Percentiles rank a stretch among this genome's conserved stretches.
These are phyloP conservation scores for Pygocentrus nattereri DNA, from an alignment of 2,797 vertebrate genomes.

Conservation along the genomic window DNA sequence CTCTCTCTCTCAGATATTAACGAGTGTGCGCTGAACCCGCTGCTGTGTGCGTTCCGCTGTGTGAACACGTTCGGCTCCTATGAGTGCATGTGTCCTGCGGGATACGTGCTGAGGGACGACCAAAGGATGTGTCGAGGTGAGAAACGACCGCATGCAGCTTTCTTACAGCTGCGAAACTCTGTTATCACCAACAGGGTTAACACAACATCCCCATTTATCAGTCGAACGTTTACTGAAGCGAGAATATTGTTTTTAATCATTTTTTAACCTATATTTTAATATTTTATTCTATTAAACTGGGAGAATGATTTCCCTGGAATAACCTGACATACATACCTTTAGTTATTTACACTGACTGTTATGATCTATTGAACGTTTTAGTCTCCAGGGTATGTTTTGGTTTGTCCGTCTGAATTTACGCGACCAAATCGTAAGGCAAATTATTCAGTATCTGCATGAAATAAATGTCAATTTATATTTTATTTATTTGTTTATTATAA, in stretches of 20 bases:
- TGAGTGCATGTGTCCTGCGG: conserved; percentile 90
- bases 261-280: not conserved
- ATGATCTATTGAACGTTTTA: no score
- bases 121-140: conserved; percentile 94
- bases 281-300: not conserved
- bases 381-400: no score
- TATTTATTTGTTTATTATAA: no score
- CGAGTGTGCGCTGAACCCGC: conserved; percentile 90
- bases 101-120: conserved; percentile 90
- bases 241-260: not conserved
- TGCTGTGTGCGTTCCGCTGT: conserved; percentile 96
- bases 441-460: no score
- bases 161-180: no score
- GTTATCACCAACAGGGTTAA: no score
- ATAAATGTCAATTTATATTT: no score
- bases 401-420: no score
- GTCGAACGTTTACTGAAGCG: not conserved
- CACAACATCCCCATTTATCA: not conserved
- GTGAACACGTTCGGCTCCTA: conserved; percentile 94
- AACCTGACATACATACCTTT: no score
- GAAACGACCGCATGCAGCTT: conserved; percentile 13
- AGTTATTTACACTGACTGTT: no score
- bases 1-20: conserved; percentile 84
- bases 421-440: no score
- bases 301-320: not conserved